Percentiles rank a stretch among this genome's conserved stretches.
phyloP scores from a whole-genome alignment of 2,797 vertebrate genomes.

The Dromococcyx pavoninus region DNA sequence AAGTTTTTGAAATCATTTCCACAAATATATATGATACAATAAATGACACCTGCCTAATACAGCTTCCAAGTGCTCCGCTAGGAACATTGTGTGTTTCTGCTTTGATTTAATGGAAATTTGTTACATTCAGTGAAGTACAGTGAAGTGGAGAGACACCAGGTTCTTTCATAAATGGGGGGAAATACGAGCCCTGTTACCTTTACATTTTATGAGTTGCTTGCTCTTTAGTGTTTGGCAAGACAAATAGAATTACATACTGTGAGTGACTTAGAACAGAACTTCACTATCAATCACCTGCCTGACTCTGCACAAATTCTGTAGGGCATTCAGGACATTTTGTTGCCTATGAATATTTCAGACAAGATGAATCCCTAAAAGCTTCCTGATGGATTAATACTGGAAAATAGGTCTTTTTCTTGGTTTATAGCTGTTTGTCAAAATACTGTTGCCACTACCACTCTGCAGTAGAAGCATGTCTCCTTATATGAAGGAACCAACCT shows the following conservation, averaged over 20 bases:
- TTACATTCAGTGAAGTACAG: slow-evolving; percentile 31
- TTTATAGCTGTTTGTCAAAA: slow-evolving; percentile 76
- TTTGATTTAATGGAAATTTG: slow-evolving; percentile 69
- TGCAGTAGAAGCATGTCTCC: slow-evolving; percentile 54
- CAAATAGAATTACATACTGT: slow-evolving; percentile 83
- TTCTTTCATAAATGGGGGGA: slow-evolving; percentile 68
- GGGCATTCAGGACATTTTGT: slow-evolving; percentile 85
- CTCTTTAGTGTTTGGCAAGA: slow-evolving; percentile 81
- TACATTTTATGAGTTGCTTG: slow-evolving; percentile 78
- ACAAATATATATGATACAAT: not conserved
- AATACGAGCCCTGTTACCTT: slow-evolving; percentile 73
- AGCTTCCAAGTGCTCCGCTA: not conserved
- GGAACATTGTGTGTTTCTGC: not conserved
- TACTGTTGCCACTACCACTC: slow-evolving; percentile 37
- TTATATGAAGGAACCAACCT: slow-evolving; percentile 53
- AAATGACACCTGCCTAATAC: slow-evolving; percentile 15
- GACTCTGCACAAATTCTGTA: slow-evolving; percentile 81
- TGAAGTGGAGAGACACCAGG: slow-evolving; percentile 51
- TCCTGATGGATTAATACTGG: slow-evolving; percentile 79
- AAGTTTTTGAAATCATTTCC: not conserved
- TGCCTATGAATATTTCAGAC: slow-evolving; percentile 86
- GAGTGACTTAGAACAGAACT: slow-evolving; percentile 79
- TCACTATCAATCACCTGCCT: slow-evolving; percentile 81
- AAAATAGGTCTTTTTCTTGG: slow-evolving; percentile 66
- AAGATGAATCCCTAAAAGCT: slow-evolving; percentile 79